These are phyloP conservation scores for Cassiopea xamachana DNA, from an alignment of 30 jellyfish, hydroid and myxozoan species.

Conservation along the genomic window DNA sequence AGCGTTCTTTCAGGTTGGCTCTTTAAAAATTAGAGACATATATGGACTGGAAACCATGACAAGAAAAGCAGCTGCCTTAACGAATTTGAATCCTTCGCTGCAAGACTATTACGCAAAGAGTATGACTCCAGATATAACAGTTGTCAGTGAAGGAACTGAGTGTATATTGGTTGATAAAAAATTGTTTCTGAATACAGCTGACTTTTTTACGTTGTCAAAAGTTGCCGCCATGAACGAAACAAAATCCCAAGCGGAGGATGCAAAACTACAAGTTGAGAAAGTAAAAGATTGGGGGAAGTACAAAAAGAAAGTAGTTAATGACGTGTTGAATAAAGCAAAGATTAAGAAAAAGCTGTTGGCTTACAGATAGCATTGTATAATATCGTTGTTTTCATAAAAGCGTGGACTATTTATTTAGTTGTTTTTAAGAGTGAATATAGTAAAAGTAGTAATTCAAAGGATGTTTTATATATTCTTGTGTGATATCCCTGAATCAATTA, in stretches of 20 bases:
- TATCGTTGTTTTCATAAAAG: background rate
- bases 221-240: conserved; percentile 45
- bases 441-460: too few relatives aligned
- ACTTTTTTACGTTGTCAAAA: conserved; percentile 70
- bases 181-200: conserved; percentile 63
- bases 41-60: conserved; percentile 60
- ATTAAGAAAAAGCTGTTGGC: conserved; percentile 7
- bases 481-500: too few relatives aligned
- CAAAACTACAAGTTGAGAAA: conserved; percentile 52
- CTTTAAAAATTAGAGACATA: conserved; percentile 57
- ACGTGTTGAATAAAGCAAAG: conserved; percentile 27
- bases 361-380: conserved; percentile 1
- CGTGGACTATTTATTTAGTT: too few relatives aligned
- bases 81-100: conserved; percentile 12
- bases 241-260: conserved; percentile 61
- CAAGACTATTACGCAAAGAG: background rate
- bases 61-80: conserved; percentile 37
- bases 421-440: too few relatives aligned
- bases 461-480: too few relatives aligned
- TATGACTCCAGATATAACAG: background rate
- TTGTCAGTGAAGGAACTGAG: conserved; percentile 79
- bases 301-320: conserved; percentile 36
- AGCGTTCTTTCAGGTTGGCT: conserved; percentile 61
- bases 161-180: conserved; percentile 68
- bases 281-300: conserved; percentile 60